A percentile compares a stretch with the other conserved stretches of the same genome.
phyloP scores from a whole-genome alignment of 2,113 vertebrate genomes.

The Lasiurus cinereus region DNA sequence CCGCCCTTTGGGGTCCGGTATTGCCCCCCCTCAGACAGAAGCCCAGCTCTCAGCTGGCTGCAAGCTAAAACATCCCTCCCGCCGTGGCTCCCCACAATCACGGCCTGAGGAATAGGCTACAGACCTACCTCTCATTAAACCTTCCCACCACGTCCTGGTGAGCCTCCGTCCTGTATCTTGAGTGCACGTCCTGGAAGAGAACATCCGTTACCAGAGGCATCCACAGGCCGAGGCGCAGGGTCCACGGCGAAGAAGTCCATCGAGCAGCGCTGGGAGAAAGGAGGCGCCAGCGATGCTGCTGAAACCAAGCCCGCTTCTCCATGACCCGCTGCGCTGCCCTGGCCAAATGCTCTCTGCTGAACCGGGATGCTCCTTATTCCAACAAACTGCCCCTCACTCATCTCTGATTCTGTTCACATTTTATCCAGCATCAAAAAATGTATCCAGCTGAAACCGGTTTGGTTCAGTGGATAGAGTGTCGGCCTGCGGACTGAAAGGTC shows the following conservation, averaged over 20 bases:
- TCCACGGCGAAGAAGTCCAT: neutral
- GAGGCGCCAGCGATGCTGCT: neutral
- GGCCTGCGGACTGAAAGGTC: no score
- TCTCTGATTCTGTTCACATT: neutral
- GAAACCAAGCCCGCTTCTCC: neutral
- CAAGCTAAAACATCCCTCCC: neutral
- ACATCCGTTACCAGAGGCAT: neutral
- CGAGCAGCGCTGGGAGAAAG: neutral
- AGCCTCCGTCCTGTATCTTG: slow-evolving; percentile 97
- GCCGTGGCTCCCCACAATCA: neutral
- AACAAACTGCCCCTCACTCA: neutral
- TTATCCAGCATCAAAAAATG: neutral
- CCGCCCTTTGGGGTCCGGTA: neutral
- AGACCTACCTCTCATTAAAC: slow-evolving; percentile 95
- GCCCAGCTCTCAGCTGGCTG: neutral
- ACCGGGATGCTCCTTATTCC: neutral
- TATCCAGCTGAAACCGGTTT: neutral
- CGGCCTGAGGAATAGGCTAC: neutral
- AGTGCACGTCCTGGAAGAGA: slow-evolving; percentile 93
- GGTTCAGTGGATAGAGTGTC: no score
- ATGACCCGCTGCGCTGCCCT: neutral
- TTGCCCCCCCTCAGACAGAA: neutral
- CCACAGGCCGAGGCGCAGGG: neutral
- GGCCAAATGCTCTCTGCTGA: neutral
- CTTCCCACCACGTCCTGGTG: slow-evolving; percentile 98